Conservation (phyloP, 2,797 vertebrate genomes). For the Emydoidea blandingii region DNA sequence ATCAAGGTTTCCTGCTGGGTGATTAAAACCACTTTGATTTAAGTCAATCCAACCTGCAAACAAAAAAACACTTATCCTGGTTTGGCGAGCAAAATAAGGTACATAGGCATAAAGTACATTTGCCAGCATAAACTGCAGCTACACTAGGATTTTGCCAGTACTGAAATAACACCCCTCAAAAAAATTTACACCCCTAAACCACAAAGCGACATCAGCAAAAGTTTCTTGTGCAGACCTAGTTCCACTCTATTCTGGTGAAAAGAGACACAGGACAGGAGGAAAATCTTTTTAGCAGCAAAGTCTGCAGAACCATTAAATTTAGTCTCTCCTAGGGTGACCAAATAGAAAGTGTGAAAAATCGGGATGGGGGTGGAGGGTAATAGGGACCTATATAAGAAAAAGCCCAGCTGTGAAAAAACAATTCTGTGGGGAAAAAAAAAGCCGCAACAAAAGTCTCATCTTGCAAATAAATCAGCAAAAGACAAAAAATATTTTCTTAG, state of each 20-base stretch:
- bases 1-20: not conserved
- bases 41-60: not conserved
- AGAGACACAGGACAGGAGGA: not conserved
- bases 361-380: no score
- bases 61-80: not conserved
- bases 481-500: no score
- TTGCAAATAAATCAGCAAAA: no score
- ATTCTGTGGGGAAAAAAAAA: no score
- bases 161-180: not conserved
- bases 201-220: not conserved
- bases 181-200: not conserved
- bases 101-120: not conserved
- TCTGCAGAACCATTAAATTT: not conserved
- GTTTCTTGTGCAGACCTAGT: not conserved
- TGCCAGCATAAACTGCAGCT: not conserved
- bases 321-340: not conserved
- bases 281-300: not conserved
- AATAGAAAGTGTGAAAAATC: no score
- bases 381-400: no score
- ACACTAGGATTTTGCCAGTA: not conserved
- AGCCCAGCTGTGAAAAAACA: no score
- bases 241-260: not conserved
- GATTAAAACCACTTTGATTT: not conserved
- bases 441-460: no score
- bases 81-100: not conserved